A percentile compares a stretch with the other conserved stretches of the same genome.
Evolutionary conservation across 2,113 vertebrate species (phyloP).

Genomic region (Lonchura striata): DNA sequence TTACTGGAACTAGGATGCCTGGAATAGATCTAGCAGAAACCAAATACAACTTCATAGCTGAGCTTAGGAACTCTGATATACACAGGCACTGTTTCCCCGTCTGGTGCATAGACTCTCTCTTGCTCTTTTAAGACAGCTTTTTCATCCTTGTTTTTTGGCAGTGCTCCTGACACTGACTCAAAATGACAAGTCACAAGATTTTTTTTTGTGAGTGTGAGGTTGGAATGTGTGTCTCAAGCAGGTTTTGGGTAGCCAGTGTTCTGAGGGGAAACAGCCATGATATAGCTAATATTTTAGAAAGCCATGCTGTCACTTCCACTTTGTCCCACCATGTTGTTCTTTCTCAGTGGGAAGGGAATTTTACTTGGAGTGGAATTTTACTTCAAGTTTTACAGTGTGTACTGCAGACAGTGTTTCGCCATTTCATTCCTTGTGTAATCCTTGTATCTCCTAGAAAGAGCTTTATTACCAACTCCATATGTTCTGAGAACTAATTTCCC

Average conservation of each 20-base stretch:
- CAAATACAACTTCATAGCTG: background rate
- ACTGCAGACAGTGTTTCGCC: background rate
- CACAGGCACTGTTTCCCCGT: background rate
- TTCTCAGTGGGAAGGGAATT: constrained; percentile 18
- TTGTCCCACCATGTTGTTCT: background rate
- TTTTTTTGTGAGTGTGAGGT: background rate
- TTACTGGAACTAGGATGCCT: background rate
- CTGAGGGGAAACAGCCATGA: background rate
- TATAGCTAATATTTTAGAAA: background rate
- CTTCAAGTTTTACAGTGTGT: background rate
- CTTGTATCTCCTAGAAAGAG: constrained; percentile 52
- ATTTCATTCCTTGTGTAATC: constrained; percentile 34
- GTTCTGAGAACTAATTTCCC: constrained; percentile 30
- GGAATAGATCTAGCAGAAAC: background rate
- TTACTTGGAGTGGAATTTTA: background rate
- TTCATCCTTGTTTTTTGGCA: constrained; percentile 26
- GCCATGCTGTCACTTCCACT: background rate
- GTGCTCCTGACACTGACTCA: constrained; percentile 42
- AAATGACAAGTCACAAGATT: constrained; percentile 32
- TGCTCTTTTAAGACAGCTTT: constrained; percentile 35
- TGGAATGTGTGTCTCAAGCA: background rate
- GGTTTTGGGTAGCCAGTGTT: background rate
- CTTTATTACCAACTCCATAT: constrained; percentile 56
- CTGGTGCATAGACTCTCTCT: background rate
- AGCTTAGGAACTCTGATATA: background rate